Evolutionary conservation across 2,113 vertebrate species (phyloP).

Genomic region (Percopsis transmontana): DNA sequence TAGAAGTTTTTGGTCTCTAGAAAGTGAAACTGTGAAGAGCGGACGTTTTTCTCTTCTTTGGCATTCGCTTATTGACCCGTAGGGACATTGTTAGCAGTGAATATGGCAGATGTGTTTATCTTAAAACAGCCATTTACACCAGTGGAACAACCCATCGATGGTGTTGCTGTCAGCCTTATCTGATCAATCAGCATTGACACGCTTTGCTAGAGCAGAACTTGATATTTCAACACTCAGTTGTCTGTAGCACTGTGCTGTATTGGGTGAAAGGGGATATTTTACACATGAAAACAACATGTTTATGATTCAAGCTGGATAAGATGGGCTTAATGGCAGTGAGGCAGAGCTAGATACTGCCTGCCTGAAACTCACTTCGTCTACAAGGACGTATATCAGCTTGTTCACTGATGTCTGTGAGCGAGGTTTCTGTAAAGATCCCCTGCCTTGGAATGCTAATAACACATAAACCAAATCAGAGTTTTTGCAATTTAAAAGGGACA

Average conservation of each 20-base stretch:
- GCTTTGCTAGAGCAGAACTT: constrained; percentile 36
- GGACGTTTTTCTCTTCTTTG: not conserved
- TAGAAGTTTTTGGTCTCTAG: constrained; percentile 58
- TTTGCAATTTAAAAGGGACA: too few species aligned
- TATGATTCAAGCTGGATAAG: constrained; percentile 41
- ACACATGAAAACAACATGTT: constrained; percentile 47
- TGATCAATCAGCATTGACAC: constrained; percentile 36
- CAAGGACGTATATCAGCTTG: not conserved
- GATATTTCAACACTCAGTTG: constrained; percentile 31
- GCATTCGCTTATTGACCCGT: constrained; percentile 19
- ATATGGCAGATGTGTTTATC: constrained; percentile 51
- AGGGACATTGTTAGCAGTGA: constrained; percentile 27
- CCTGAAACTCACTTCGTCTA: constrained; percentile 6
- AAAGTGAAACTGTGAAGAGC: constrained; percentile 37
- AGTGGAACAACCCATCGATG: constrained; percentile 19
- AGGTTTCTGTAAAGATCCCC: not conserved
- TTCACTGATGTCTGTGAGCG: not conserved
- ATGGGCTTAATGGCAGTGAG: constrained; percentile 15
- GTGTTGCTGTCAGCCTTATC: constrained; percentile 39
- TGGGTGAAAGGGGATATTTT: constrained; percentile 50
- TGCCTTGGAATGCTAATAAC: not conserved
- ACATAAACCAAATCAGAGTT: not conserved
- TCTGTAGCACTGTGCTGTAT: constrained; percentile 32
- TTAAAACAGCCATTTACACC: constrained; percentile 35
- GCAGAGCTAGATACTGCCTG: constrained; percentile 24